These are phyloP conservation scores for Spilogale gracilis DNA, from an alignment of 2,113 vertebrate genomes.

Conservation along the genomic window DNA sequence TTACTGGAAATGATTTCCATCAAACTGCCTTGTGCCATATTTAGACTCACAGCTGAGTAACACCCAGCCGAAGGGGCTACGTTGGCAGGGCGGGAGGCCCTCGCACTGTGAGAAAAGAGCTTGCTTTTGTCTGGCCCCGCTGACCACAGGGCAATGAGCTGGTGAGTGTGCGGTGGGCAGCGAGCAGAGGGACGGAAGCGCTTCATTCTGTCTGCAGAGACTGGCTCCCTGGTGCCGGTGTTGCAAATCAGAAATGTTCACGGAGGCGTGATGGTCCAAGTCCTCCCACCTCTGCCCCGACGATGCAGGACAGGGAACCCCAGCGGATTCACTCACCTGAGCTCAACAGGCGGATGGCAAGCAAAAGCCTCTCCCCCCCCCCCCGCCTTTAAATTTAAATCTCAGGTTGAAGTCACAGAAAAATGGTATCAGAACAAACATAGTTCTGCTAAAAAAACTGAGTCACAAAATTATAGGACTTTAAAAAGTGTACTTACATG, in stretches of 20 bases:
- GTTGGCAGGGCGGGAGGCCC: constrained; percentile 81
- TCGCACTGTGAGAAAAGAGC: constrained; percentile 80
- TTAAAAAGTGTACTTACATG: not conserved
- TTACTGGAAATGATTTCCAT: constrained; percentile 93
- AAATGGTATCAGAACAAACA: not conserved
- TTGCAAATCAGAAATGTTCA: not conserved
- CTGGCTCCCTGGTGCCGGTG: not conserved
- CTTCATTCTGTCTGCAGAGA: constrained; percentile 38
- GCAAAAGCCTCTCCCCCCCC: not conserved
- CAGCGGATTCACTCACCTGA: not conserved
- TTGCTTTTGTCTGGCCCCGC: constrained; percentile 81
- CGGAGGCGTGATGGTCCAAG: not conserved
- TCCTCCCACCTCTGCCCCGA: not conserved
- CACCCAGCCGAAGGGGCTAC: constrained; percentile 83
- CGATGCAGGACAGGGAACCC: rapidly evolving
- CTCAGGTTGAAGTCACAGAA: not conserved
- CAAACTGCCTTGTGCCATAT: constrained; percentile 86
- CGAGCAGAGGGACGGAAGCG: constrained; percentile 35
- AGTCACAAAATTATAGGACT: not conserved
- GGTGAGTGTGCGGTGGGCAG: constrained; percentile 60
- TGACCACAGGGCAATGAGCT: constrained; percentile 76
- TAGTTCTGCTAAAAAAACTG: not conserved
- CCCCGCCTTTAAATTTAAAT: not conserved
- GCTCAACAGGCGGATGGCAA: not conserved
- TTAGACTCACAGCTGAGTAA: constrained; percentile 86